phyloP scores from a whole-genome alignment of 2,113 vertebrate species.

The Acanthisitta chloris region DNA sequence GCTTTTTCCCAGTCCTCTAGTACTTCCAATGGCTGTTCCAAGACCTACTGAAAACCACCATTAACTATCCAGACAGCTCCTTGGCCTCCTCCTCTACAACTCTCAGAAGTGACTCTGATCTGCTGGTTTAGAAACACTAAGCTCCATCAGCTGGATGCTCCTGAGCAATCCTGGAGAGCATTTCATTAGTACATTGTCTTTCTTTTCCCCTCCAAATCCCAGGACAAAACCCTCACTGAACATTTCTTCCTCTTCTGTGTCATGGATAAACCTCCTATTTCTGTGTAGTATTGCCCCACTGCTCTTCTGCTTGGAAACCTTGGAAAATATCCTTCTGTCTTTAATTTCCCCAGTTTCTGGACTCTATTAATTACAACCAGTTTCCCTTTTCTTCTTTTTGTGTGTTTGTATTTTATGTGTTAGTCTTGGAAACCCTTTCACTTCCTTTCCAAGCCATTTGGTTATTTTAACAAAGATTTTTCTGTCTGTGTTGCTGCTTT shows the following conservation, averaged over 20 bases:
- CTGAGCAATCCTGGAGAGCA: neutral
- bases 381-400: neutral
- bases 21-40: neutral
- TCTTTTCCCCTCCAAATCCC: neutral
- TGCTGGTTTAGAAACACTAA: neutral
- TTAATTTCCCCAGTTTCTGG: neutral
- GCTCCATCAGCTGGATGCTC: neutral
- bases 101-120: neutral
- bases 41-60: neutral
- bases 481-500: neutral
- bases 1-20: neutral
- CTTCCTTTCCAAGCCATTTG: neutral
- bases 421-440: neutral
- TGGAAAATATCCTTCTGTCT: neutral
- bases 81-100: neutral
- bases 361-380: neutral
- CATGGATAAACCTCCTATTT: neutral
- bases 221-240: neutral
- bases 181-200: neutral
- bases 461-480: neutral
- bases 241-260: neutral
- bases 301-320: neutral
- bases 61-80: neutral
- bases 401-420: neutral
- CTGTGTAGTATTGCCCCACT: rapidly evolving